Percentiles rank a stretch among this genome's conserved stretches.
Evolutionary conservation across 1,140 invertebrate species (phyloP).

Genomic region (Heterodera schachtii): DNA sequence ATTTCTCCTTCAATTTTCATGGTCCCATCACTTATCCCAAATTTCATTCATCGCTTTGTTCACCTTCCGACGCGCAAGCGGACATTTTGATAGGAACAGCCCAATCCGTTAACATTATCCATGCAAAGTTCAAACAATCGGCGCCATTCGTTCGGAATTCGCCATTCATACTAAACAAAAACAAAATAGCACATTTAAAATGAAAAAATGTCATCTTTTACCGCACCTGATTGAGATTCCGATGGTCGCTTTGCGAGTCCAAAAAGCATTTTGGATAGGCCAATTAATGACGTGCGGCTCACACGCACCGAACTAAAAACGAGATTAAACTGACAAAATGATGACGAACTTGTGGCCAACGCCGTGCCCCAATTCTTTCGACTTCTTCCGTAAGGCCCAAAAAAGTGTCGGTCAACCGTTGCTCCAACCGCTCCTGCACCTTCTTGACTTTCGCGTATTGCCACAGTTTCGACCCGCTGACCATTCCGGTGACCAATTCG

Average conservation of each 20-base stretch:
- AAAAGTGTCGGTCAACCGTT: constrained; percentile 63
- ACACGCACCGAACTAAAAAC: constrained; percentile 48
- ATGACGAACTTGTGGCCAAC: constrained; percentile 68
- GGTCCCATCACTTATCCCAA: too few relatives aligned
- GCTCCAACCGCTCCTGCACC: constrained; percentile 66
- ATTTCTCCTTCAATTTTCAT: too few relatives aligned
- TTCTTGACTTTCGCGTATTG: constrained; percentile 71
- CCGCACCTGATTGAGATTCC: constrained; percentile 56
- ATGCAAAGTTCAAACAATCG: constrained; percentile 69
- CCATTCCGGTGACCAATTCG: constrained; percentile 78
- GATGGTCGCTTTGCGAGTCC: constrained; percentile 59
- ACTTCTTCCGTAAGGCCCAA: constrained; percentile 70
- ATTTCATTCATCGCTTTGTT: constrained; percentile 1
- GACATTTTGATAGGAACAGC: constrained; percentile 78
- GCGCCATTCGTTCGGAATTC: constrained; percentile 72
- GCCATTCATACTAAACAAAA: constrained; percentile 73
- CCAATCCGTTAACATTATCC: constrained; percentile 68
- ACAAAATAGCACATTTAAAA: too few relatives aligned
- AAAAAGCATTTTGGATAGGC: constrained; percentile 55
- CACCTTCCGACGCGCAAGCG: constrained; percentile 75
- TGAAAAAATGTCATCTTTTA: too few relatives aligned
- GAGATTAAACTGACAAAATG: background rate
- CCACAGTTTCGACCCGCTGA: constrained; percentile 83
- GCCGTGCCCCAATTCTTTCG: constrained; percentile 77
- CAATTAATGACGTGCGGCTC: constrained; percentile 52